phyloP scores from a whole-genome alignment of 2,888 invertebrate species.

The Heliconius aoede region DNA sequence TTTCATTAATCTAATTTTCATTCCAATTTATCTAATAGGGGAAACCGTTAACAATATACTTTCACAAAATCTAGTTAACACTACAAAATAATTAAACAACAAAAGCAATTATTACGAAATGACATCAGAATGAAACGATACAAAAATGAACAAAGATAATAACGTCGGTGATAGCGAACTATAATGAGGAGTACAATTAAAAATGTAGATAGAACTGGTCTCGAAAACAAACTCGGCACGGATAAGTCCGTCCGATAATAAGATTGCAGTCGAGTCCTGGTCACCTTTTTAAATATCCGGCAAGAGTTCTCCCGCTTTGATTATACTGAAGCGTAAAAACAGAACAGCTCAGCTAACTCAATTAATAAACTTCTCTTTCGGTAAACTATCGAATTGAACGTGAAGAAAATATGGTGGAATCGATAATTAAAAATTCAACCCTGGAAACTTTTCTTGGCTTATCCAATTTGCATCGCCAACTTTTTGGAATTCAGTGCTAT shows the following conservation, averaged over 20 bases:
- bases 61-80: not conserved
- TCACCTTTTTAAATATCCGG: constrained; percentile 61
- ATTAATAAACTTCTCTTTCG: constrained; percentile 67
- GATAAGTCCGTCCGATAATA: constrained; percentile 49
- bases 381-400: constrained; percentile 54
- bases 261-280: constrained; percentile 47
- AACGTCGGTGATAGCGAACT: constrained; percentile 43
- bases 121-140: constrained; percentile 34
- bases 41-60: not conserved
- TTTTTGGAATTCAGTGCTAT: constrained; percentile 18
- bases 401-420: constrained; percentile 44
- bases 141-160: constrained; percentile 42
- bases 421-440: constrained; percentile 46
- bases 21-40: no score
- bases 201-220: constrained; percentile 47
- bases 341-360: constrained; percentile 66
- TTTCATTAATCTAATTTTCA: no score
- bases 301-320: constrained; percentile 64
- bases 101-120: constrained; percentile 17
- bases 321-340: constrained; percentile 70
- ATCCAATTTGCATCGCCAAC: constrained; percentile 40
- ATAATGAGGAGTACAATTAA: constrained; percentile 54
- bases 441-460: constrained; percentile 41
- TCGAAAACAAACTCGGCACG: constrained; percentile 49
- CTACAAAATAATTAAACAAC: not conserved